Evolutionary conservation across 2,113 vertebrate species (phyloP).

Genomic region (Esox niger): DNA sequence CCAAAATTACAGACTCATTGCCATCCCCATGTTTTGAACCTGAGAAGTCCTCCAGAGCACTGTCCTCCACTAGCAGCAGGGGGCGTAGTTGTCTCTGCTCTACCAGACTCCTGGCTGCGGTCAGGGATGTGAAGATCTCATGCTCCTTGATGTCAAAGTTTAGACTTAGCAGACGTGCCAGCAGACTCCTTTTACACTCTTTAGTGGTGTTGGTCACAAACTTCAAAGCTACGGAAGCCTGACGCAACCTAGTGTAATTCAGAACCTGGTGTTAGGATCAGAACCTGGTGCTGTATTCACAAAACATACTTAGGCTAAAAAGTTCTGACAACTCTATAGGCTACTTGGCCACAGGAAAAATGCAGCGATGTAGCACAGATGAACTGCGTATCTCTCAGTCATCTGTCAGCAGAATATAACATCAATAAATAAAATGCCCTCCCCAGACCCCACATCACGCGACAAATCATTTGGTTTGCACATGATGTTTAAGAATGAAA

Average conservation of each 20-base stretch:
- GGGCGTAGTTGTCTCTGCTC: conserved; percentile 83
- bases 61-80: conserved; percentile 86
- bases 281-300: no score
- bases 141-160: conserved; percentile 85
- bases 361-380: no score
- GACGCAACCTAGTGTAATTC: conserved; percentile 73
- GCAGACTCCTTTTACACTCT: conserved; percentile 85
- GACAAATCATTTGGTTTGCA: no score
- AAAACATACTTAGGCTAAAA: no score
- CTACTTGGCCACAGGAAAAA: no score
- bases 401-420: no score
- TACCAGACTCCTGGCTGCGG: conserved; percentile 85
- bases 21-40: conserved; percentile 64
- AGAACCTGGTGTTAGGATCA: neutral
- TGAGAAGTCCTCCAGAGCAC: conserved; percentile 86
- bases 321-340: no score
- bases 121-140: conserved; percentile 95
- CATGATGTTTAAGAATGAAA: no score
- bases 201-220: conserved; percentile 98
- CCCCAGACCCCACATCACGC: no score
- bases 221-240: conserved; percentile 74
- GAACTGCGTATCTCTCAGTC: no score
- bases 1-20: no score
- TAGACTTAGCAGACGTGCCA: conserved; percentile 78
- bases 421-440: no score